Base-by-base conservation (phyloP, 2,113 vertebrate species). In the Triplophysa siluroides region DNA sequence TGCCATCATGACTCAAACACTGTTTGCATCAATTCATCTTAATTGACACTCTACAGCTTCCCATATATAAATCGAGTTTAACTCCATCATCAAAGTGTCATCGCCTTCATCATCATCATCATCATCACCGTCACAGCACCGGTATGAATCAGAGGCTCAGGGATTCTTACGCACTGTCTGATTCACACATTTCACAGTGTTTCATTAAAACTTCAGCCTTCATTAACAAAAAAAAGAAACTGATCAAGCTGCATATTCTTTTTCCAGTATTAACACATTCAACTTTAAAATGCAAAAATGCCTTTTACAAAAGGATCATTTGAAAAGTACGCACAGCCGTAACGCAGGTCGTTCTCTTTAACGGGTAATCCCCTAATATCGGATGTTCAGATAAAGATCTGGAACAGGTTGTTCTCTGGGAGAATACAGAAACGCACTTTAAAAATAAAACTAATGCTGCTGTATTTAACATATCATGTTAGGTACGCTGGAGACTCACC, bases 401-500 rank as follows among this genome's bases (percentile, higher is more conserved):
- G 62, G 45, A 65, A 77, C 75, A 77, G 75, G 62, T 77, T 77
- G 62, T 76, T 64, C 73, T 63, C 23, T 41, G 47, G 43, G 41
- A 41, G 11, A 16, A 45, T 33, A 76, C 43, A 64, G 43, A 52
- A 64, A 64, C 23, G 23, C 10, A 18, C 14, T 50, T 23, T 26
- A 64, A 63, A 50, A 33, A 38, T 16, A 21, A 61, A 61, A 74
- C 33, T 74, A 16, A 16, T 2, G n/a, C 21, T 18, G 60, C 38
- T 45, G 4, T 61, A 41, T 43, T 45, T 10, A 61, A 23, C 71
- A 73, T 43, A 4, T 2, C 1, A 3, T 18, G 16, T 18, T 7
- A 1, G 50, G 50, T 1, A 19, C 10, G 43, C 10, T 45, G 10
- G 29, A 61, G 50, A 78, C 96, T 95, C 88, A 96, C 95, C 88